phyloP scores from a whole-genome alignment of 1,140 invertebrate genomes.

The Arctopsyche grandis region DNA sequence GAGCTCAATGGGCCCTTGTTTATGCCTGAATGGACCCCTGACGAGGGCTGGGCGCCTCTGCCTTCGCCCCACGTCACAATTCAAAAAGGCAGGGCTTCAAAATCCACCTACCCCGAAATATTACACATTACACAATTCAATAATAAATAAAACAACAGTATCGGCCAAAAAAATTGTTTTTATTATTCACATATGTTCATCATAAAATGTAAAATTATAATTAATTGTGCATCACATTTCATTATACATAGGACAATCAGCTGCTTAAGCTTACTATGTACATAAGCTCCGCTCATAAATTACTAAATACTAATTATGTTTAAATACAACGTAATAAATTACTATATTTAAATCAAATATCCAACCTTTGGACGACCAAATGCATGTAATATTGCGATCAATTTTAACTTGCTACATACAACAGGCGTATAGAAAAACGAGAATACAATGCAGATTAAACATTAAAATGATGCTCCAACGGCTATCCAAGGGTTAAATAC shows the following conservation, averaged over 20 bases:
- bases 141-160: neutral
- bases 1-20: constrained; percentile 38
- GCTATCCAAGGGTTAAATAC: too few species aligned
- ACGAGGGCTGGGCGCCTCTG: constrained; percentile 35
- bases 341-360: constrained; percentile 9
- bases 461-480: too few species aligned
- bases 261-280: constrained; percentile 32
- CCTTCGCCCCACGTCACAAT: neutral
- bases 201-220: constrained; percentile 30
- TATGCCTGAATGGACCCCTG: constrained; percentile 30
- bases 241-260: constrained; percentile 24
- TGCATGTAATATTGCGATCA: too few species aligned
- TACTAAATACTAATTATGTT: constrained; percentile 3
- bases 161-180: constrained; percentile 17
- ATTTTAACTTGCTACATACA: too few species aligned
- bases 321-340: neutral
- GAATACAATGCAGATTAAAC: too few species aligned
- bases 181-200: constrained; percentile 34
- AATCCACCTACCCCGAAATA: too few species aligned
- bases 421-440: too few species aligned
- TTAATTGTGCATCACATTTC: constrained; percentile 41
- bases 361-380: too few species aligned
- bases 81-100: too few species aligned
- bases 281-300: constrained; percentile 22
- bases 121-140: too few species aligned